Percentiles rank a stretch among this genome's conserved stretches.
These are phyloP conservation scores for Tragelaphus oryx DNA, from an alignment of 2,797 vertebrate genomes.

Conservation along the genomic window DNA sequence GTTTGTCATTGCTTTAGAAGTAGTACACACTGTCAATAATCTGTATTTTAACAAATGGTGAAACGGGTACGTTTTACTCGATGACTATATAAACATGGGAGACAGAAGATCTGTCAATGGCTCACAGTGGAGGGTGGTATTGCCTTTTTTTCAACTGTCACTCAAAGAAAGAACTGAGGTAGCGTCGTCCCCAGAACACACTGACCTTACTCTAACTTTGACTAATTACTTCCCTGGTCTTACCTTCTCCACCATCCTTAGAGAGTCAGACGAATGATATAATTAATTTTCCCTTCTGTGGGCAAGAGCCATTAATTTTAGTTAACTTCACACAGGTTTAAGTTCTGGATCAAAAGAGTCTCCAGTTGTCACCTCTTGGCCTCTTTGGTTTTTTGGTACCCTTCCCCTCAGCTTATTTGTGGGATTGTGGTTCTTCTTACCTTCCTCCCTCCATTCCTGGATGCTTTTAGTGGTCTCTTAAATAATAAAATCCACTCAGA, in stretches of 20 bases:
- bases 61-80: background rate
- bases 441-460: background rate
- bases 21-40: background rate
- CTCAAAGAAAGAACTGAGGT: background rate
- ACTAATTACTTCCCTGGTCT: background rate
- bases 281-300: background rate
- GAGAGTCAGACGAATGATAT: background rate
- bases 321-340: background rate
- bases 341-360: background rate
- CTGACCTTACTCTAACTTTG: background rate
- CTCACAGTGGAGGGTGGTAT: background rate
- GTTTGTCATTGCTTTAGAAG: background rate
- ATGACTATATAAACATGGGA: accelerated
- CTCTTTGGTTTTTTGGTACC: background rate
- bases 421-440: background rate
- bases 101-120: background rate
- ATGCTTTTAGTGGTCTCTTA: background rate
- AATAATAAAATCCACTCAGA: background rate
- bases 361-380: background rate
- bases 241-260: background rate
- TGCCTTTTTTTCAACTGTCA: background rate
- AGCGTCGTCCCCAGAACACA: background rate
- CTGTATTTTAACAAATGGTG: background rate
- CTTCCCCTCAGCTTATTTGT: background rate
- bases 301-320: background rate